Base-by-base conservation (phyloP, 1,140 invertebrate genomes). In the Drosophila oshimai region DNA sequence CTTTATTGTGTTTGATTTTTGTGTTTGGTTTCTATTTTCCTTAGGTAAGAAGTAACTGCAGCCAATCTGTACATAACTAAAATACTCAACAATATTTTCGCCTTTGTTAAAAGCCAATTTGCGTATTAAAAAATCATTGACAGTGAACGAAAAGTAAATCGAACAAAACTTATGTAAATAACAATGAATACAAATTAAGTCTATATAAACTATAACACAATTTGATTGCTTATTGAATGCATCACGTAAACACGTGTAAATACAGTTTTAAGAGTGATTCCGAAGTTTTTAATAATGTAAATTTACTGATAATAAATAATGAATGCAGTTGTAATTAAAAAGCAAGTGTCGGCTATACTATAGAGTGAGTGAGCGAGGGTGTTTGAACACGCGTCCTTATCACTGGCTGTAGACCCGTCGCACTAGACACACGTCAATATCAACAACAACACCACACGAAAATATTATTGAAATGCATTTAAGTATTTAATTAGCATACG, bases 201-300 rank as follows among this genome's bases (percentile, higher is more conserved):
- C 39, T 22, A 60, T 60, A 60, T 44, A 45, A 62, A 60, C 28
- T 41, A 22, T 29, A 47, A 70, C 54, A 44, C 26, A 71, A 57
- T 53, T 41, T 22, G 67, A 54, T 60, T 49, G 70, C 51, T 55
- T 74, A 74, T 29, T 50, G 44, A 79, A 61, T 53, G 64, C 74
- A 84, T 74, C 80, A 61, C 50, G 49, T 67, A 65, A 79, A 44
- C 80, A 49, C 80, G 75, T 84, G 80, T 84, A 84, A 79, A 84
- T 84, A 84, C 37, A 76, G 33, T 53, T 62, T 61, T 42, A 76
- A 54, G 54, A 67, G 80, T 68, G 55, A 71, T 65, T 64, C 22
- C 36, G 36, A 65, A 42, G 50, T 71, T 72, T 72, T 86, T 71
- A 65, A 65, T 65, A 49, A 65, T 86, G 80, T 86, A 79, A 86